A percentile compares a stretch with the other conserved stretches of the same genome.
phyloP scores from a whole-genome alignment of 2,113 vertebrate genomes.

The Gallinago undulata region DNA sequence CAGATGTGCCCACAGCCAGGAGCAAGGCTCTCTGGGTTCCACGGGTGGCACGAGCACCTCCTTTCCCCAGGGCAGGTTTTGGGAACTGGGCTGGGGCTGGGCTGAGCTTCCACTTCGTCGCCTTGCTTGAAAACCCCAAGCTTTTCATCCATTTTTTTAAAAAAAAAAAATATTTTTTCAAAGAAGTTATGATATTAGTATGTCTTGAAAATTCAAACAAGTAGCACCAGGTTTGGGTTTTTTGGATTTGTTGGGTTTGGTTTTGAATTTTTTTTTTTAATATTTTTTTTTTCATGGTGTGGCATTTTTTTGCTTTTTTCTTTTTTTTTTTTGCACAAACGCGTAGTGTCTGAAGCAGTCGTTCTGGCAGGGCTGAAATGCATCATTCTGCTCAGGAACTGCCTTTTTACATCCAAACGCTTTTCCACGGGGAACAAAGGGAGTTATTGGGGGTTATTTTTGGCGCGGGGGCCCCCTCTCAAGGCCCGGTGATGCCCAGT shows the following conservation, averaged over 20 bases:
- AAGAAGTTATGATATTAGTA: neutral
- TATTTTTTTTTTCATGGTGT: accelerated
- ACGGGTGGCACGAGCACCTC: accelerated
- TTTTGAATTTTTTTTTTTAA: neutral
- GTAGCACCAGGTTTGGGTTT: accelerated
- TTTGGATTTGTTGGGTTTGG: neutral
- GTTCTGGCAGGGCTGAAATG: neutral
- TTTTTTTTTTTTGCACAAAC: neutral
- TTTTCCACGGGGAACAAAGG: neutral
- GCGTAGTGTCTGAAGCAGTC: neutral
- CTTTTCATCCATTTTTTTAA: accelerated
- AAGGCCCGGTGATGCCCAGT: neutral
- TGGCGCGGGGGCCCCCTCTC: accelerated
- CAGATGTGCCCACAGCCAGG: accelerated
- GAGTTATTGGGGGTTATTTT: neutral
- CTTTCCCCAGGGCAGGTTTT: accelerated
- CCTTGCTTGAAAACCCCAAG: accelerated
- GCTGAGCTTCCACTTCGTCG: neutral
- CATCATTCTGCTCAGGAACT: accelerated
- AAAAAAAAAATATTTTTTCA: neutral
- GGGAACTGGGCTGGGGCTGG: neutral
- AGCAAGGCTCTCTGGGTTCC: neutral
- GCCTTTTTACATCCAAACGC: neutral
- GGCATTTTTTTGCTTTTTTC: neutral
- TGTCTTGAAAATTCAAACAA: neutral